Evolutionary conservation across 1,140 invertebrate species (phyloP), one percentile per base, ranked within the genome.

Genomic region (Meteorus sp.): DNA sequence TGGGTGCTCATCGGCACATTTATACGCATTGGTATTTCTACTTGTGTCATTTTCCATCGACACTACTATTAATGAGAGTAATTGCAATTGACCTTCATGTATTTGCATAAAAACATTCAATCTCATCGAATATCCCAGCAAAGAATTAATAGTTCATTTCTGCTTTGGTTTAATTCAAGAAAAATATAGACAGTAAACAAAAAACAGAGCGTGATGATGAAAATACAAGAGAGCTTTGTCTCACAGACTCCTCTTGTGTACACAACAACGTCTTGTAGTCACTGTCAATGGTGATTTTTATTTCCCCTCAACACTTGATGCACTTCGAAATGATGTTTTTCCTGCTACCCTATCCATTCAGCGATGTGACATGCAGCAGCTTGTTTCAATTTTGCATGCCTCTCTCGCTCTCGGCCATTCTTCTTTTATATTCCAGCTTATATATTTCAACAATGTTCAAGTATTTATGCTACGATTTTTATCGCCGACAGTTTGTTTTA

Each of bases 181-280:
- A 7, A 39, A 39, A 39, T n/a, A 17, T 17, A 31, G 22, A 2
- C 9, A 35, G 20, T 23, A 19, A 37, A 53, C 19, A 37, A 35
- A 54, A 17, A 22, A 25, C 20, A 15, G 45, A 47, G 29, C 35
- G 45, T 39, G 56, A 41, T 23, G 3, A 17, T 47, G 44, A 27
- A 58, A 50, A 48, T 47, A 48, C n/a, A 58, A 58, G 50, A 47
- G 56, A 20, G 56, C 22, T 53, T 53, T 51, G 7, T 22, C 17
- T 15, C 8, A 39, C 8, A 39, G 15, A 13, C 35, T 39, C 35
- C 15, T 15, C 13, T 7, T 13, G 13, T 13, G 35, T 39, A 39
- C 29, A 33, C 29, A 17, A 39, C 31, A 53, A 23, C 27, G 17
- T 37, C 51, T 25, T 53, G 25, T 23, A 47, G 44, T 47, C 25